These are phyloP conservation scores for Falco rusticolus DNA, from an alignment of 2,797 vertebrate species.

Conservation along the genomic window DNA sequence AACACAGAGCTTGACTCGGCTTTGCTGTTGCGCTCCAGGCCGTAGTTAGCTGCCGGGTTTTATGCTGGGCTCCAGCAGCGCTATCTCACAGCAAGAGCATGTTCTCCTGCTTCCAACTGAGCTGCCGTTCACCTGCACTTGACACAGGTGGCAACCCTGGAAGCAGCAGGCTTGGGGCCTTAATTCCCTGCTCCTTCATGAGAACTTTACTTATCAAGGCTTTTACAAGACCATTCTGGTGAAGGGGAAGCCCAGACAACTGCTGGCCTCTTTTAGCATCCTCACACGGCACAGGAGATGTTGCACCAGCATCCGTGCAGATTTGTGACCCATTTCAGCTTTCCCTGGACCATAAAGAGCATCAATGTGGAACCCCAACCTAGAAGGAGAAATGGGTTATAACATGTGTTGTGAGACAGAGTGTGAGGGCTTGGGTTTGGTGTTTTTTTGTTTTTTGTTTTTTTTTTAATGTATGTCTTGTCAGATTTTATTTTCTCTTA, in stretches of 20 bases:
- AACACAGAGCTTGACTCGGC: not conserved
- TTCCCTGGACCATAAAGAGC: not conserved
- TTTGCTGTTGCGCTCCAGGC: not conserved
- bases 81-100: not conserved
- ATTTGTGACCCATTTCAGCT: accelerated
- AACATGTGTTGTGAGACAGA: accelerated
- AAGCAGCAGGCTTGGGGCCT: not conserved
- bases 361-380: accelerated
- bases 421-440: accelerated
- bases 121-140: accelerated
- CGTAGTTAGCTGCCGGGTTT: not conserved
- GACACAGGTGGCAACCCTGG: not conserved
- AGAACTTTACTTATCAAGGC: not conserved
- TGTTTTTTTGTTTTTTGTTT: too few species aligned
- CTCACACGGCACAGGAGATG: not conserved
- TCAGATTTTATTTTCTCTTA: not conserved
- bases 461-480: not conserved
- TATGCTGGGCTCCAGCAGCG: accelerated
- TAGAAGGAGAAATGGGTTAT: not conserved
- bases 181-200: not conserved
- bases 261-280: not conserved
- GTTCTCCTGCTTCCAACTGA: not conserved
- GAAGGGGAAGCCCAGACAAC: not conserved
- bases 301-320: not conserved
- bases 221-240: not conserved